These are phyloP conservation scores for Mesodorylaimus sp. DNA, from an alignment of 2,888 invertebrate genomes.

Conservation along the genomic window DNA sequence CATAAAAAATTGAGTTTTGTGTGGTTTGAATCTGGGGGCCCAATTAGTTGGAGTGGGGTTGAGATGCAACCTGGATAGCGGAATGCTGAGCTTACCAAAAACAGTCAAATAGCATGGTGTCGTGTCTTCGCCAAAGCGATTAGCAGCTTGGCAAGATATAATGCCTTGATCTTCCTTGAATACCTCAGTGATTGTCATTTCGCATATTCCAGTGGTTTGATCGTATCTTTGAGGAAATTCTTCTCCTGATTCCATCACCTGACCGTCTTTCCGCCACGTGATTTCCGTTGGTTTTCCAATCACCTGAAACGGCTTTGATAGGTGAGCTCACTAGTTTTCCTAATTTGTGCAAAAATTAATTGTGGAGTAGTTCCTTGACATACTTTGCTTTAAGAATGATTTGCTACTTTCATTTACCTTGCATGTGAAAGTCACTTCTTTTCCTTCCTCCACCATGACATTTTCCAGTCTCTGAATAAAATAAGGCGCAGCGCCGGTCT, in stretches of 20 bases:
- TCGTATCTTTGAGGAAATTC: constrained; percentile 10
- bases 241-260: constrained; percentile 11
- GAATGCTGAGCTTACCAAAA: not conserved
- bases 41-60: too few relatives aligned
- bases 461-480: not conserved
- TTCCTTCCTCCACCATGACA: constrained; percentile 1
- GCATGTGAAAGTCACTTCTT: not conserved
- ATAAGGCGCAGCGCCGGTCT: too few relatives aligned
- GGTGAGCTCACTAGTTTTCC: not conserved
- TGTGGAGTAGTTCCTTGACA: not conserved
- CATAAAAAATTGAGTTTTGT: too few relatives aligned
- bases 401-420: not conserved
- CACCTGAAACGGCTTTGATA: not conserved
- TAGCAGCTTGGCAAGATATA: constrained; percentile 7
- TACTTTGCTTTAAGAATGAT: not conserved
- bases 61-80: too few relatives aligned
- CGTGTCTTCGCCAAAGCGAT: constrained; percentile 10
- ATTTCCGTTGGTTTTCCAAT: not conserved
- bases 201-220: constrained; percentile 6
- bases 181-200: constrained; percentile 7
- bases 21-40: too few relatives aligned
- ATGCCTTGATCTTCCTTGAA: constrained; percentile 10
- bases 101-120: constrained; percentile 18
- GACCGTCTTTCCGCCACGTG: constrained; percentile 10
- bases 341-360: not conserved